A percentile compares a stretch with the other conserved stretches of the same genome.
Evolutionary conservation across 2,888 invertebrate species (phyloP).

Genomic region (Alentia gelatinosa): DNA sequence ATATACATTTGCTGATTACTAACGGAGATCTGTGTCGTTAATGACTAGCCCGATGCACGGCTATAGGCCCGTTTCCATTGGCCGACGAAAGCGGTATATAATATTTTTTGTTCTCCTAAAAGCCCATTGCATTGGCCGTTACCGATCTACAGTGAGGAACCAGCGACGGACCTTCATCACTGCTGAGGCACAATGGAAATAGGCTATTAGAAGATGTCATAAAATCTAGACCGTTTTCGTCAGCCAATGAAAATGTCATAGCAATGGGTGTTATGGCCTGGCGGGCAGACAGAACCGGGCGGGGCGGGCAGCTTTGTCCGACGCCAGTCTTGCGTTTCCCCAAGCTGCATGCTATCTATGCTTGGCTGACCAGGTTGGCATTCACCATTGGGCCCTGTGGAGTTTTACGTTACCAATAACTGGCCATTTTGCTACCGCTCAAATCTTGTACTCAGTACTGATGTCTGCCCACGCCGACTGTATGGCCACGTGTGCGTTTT

Average conservation of each 20-base stretch:
- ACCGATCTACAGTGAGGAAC: too few species aligned
- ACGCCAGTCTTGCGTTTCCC: not conserved
- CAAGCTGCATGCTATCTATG: slow-evolving; percentile 23
- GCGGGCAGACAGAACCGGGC: not conserved
- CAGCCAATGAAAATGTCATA: not conserved
- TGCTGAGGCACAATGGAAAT: too few species aligned
- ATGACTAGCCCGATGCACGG: not conserved
- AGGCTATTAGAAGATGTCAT: too few species aligned
- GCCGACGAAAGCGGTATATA: too few species aligned
- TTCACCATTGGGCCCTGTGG: not conserved
- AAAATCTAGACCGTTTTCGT: too few species aligned
- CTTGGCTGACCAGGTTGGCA: slow-evolving; percentile 22
- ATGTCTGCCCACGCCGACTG: too few species aligned
- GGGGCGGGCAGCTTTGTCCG: not conserved
- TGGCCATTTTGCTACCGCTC: slow-evolving; percentile 1
- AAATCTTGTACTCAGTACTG: too few species aligned
- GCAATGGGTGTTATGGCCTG: not conserved
- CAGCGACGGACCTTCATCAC: too few species aligned
- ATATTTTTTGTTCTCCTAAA: too few species aligned
- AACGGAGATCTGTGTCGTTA: not conserved
- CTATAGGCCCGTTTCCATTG: too few species aligned
- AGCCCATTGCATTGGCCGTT: too few species aligned
- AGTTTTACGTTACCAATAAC: slow-evolving; percentile 39
- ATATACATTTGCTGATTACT: not conserved
- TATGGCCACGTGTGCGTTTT: too few species aligned